Base-by-base conservation (phyloP, 2,888 invertebrate genomes). In the Blastobasis adustella region DNA sequence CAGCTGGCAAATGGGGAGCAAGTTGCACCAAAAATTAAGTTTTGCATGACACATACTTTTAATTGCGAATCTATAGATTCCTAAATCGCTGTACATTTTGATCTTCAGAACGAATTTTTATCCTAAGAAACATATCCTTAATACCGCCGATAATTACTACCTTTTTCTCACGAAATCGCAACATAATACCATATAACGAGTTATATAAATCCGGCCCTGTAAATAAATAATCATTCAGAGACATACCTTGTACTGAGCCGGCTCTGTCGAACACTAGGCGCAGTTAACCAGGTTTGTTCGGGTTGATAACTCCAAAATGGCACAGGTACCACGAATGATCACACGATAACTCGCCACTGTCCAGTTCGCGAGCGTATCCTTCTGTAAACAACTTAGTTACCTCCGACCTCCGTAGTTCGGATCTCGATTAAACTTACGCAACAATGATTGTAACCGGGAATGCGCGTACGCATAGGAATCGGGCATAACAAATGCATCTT, bases 1-100 rank as follows among this genome's bases (percentile, higher is more conserved):
- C n/a, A n/a, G n/a, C n/a, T n/a, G n/a, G 61, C 58, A 37, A 61
- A 61, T 6, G 56, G 60, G 4, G 58, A 63, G 45, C 57, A 58
- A 5, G 52, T 62, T 5, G 57, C 57, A 5, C 59, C 58, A 47
- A 59, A 59, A 5, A 60, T 41, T 46, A 60, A 49, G 43, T 51
- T 49, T 45, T 52, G 40, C 58, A 60, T 62, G 5, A 51, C 55
- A 50, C 52, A 59, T 47, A 10, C 52, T 51, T 49, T 51, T 6
- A 55, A 6, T 4, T 53, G 55, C 6, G 49, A 9, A 5, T 52
- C 45, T 1, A 39, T 5, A 10, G 1, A 38, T 37, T 57, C 49
- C 36, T 56, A 52, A 61, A 61, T 4, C 58, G 38, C 47, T 55
- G 49, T 6, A 59, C 58, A 43, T 57, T 45, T 23, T 57, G 58